Base-by-base conservation (phyloP, 1,140 invertebrate genomes). In the Phymorhynchus buccinoides region DNA sequence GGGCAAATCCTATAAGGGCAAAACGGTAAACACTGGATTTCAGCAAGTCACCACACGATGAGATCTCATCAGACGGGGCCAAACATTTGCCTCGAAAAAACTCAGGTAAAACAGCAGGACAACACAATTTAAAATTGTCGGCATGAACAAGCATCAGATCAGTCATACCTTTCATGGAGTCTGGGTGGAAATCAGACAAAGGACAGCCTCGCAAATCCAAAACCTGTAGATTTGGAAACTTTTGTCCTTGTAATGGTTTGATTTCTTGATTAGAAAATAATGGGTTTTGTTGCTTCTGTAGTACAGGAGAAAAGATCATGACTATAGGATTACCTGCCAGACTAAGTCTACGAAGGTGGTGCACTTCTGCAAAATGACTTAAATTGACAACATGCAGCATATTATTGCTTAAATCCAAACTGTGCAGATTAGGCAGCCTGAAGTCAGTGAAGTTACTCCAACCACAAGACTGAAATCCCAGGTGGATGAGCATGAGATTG, bases 21-120 rank as follows among this genome's bases (percentile, higher is more conserved):
- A 88, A 73, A 22, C 85, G 79, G 3, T 90, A 73, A 3, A 80
- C 16, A 27, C 79, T 80, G 22, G 85, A 77, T 14, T 79, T 62
- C 32, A 90, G 79, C 7, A 90, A 81, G 35, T 89, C 82, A 1
- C 66, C 71, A 83, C 90, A 90, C 16, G 89, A 89, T 0, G 90
- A 89, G 42, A 90, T 87, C 18, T 83, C 82, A 30, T 89, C 90
- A 37, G 44, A 27, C 12, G 78, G 83, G 6, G 89, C 83, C n/a
- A 75, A 14, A 78, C 90, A 90, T 1, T 77, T 6, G 32, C 9
- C 1, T n/a, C 73, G 18, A 22, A 62, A 39, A 30, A 77, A 68
- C 52, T 82, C 83, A 9, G 75, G 56, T 3, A 66, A 32, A 3
- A 71, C 48, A 12, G 62, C 73, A 9, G 85, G 68, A 75, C 89